phyloP scores from a whole-genome alignment of 2,888 invertebrate genomes.

The Caenorhabditis sulstoni region DNA sequence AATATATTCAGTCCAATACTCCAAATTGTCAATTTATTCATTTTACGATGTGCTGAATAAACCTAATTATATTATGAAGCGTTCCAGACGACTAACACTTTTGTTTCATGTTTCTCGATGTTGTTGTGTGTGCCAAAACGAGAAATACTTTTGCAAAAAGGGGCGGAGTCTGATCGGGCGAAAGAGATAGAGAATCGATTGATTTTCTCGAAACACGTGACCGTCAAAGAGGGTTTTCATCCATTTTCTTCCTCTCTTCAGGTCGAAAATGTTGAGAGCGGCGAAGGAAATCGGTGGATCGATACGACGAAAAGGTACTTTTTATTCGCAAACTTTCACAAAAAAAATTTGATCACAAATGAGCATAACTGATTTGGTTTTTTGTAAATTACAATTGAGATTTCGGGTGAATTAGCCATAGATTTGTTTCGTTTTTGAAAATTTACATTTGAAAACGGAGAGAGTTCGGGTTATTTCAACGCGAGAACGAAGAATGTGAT shows the following conservation, averaged over 20 bases:
- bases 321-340: too few species aligned
- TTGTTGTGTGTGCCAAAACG: not conserved
- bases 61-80: not conserved
- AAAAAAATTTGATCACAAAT: too few species aligned
- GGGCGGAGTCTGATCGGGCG: not conserved
- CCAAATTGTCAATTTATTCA: not conserved
- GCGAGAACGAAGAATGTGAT: conserved; percentile 58
- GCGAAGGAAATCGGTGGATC: too few species aligned
- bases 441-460: not conserved
- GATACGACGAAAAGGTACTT: too few species aligned
- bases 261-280: too few species aligned
- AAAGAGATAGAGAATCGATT: too few species aligned
- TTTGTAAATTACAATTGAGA: not conserved
- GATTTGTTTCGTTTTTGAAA: conserved; percentile 1
- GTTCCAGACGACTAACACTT: not conserved
- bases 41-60: not conserved
- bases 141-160: not conserved
- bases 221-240: too few species aligned
- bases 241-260: too few species aligned
- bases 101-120: not conserved
- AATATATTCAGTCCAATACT: not conserved
- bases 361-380: too few species aligned
- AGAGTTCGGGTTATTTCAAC: conserved; percentile 26
- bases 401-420: conserved; percentile 25
- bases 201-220: too few species aligned